A percentile compares a stretch with the other conserved stretches of the same genome.
These are phyloP conservation scores for Drosophila repleta DNA, from an alignment of 1,140 invertebrate species.

Conservation along the genomic window DNA sequence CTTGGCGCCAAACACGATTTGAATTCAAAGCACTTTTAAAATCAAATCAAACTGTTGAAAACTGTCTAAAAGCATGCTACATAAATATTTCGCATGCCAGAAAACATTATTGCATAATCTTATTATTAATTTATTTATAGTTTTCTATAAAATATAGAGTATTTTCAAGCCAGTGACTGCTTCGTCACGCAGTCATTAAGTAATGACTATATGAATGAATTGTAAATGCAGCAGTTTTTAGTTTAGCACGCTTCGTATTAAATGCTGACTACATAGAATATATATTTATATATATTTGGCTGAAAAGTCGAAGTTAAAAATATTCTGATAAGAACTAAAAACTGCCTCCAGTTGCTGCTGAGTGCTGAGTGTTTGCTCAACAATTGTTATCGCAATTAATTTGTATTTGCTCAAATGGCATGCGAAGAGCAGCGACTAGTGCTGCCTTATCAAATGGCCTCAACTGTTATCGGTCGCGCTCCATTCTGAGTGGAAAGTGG, in stretches of 20 bases:
- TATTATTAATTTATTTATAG: background rate
- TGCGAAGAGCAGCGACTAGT: conserved; percentile 5
- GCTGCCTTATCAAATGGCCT: conserved; percentile 31
- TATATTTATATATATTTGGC: background rate
- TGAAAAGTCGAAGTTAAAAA: background rate
- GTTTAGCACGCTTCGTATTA: conserved; percentile 1
- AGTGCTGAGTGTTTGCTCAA: background rate
- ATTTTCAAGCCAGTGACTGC: conserved; percentile 1
- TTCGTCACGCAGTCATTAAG: conserved; percentile 48
- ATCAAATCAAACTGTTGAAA: no score
- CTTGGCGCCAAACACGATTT: no score
- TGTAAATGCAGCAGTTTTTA: conserved; percentile 46
- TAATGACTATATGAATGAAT: conserved; percentile 50
- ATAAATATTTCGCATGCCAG: no score
- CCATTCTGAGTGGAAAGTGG: conserved; percentile 26
- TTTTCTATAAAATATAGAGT: conserved; percentile 22
- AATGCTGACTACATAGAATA: conserved; percentile 24
- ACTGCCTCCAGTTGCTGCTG: background rate
- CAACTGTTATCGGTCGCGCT: conserved; percentile 46
- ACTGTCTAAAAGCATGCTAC: no score
- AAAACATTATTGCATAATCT: no score
- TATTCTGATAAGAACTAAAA: conserved; percentile 31
- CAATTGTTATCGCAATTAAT: conserved; percentile 25
- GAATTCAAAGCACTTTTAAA: no score
- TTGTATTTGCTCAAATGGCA: conserved; percentile 11